These are phyloP conservation scores for Dolichallabes microphthalmus DNA, from an alignment of 2,113 vertebrate genomes.

Conservation along the genomic window DNA sequence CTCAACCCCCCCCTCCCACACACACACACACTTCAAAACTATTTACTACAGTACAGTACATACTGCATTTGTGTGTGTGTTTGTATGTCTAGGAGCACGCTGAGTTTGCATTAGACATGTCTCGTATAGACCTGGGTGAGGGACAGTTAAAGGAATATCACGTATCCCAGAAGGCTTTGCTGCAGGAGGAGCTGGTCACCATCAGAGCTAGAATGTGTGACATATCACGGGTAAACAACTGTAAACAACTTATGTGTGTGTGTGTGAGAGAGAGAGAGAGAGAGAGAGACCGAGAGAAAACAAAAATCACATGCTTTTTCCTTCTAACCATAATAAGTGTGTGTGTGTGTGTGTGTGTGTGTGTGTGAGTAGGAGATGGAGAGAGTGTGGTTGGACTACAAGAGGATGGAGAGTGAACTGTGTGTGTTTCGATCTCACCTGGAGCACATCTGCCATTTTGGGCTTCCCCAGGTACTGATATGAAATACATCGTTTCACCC, in stretches of 20 bases:
- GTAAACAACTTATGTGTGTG: neutral
- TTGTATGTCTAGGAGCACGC: constrained; percentile 72
- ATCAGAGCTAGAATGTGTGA: constrained; percentile 84
- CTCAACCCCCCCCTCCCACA: neutral
- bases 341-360: neutral
- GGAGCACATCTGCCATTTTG: constrained; percentile 80
- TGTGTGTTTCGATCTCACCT: constrained; percentile 80
- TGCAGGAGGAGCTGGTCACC: constrained; percentile 85
- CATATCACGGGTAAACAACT: constrained; percentile 70
- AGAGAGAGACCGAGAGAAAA: neutral
- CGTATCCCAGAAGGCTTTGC: constrained; percentile 78
- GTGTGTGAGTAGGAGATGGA: constrained; percentile 77
- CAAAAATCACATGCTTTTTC: neutral
- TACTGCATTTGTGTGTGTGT: neutral
- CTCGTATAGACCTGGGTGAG: constrained; percentile 73
- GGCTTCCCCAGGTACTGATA: constrained; percentile 63
- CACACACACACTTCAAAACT: constrained; percentile 4
- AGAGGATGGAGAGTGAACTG: constrained; percentile 82
- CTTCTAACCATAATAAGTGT: neutral
- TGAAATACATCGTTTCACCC: neutral
- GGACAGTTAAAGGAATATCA: constrained; percentile 73
- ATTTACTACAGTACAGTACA: neutral
- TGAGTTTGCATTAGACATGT: constrained; percentile 80
- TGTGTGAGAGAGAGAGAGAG: neutral
- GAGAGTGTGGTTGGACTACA: constrained; percentile 79